Evolutionary conservation across 2,888 invertebrate genomes (phyloP), one percentile per base, ranked within the genome.

Genomic region (Meiosimyza decipiens): DNA sequence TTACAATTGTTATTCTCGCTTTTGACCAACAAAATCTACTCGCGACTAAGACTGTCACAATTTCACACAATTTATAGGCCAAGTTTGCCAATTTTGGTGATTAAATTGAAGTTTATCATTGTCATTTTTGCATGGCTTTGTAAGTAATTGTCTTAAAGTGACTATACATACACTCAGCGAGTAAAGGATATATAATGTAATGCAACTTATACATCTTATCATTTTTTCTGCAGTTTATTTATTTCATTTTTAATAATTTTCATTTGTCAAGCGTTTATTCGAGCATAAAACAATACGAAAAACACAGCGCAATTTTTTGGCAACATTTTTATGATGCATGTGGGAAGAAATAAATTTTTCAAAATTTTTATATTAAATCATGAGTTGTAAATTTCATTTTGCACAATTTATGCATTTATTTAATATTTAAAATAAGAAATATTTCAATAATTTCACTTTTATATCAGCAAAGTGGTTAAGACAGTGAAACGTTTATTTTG

Each of bases 21-120:
- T 40, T 40, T 40, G 40, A 40, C 40, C 40, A 40, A 7, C 40
- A 9, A 40, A 40, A 40, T 6, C 40, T 1, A 9, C 40, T 33
- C 16, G 11, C 49, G 11, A 60, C 55, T 59, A 28, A 18, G 18
- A 67, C 16, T 79, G 77, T 79, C 80, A 82, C 76, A 40, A 67
- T 74, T 76, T 77, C 79, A 79, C 78, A 79, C 80, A 77, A 82
- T 78, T 81, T 78, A 81, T 81, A 77, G 73, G 73, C 71, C 71
- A 75, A 74, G 79, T 79, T 83, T 86, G 85, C 85, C 85, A 85
- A 85, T 80, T 83, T 83, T 82, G 78, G 83, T 82, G 83, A 86
- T 85, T 85, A 86, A 85, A 86, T 80, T 81, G 81, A 76, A 79
- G 80, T 85, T 82, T 83, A 81, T 85, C 86, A 85, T 81, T 83